Base-by-base conservation (phyloP, 2,797 vertebrate species). In the Huso huso region DNA sequence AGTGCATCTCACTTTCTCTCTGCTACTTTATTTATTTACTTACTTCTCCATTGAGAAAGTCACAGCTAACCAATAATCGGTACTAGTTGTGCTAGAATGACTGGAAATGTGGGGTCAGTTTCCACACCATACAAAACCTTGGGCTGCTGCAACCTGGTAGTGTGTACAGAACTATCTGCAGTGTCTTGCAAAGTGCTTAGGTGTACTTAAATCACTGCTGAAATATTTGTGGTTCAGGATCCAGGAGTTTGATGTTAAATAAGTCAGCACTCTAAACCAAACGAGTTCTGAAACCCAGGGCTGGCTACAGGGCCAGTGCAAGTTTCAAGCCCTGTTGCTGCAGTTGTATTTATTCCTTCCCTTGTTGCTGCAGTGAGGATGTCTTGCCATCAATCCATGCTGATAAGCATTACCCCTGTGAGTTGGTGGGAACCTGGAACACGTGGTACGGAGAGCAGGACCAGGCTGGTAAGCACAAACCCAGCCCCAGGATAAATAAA, bases 361-460 rank as follows among this genome's bases (percentile, higher is more conserved):
- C 83, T 86, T 78, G 80, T 84, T 80, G 87, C 83, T 75, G 84
- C 81, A 99, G 96, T 85, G 91, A 95, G 86, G 93, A 95, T 66
- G 90, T 97, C 74, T 83, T 99, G 83, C 93, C 94, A 79, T 93
- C 93, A 76, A 93, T 99, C 86, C 93, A 98, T 70, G 89, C 89
- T 79, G 93, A 93, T 84, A 92, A 93, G 80, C 89, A 92, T 74
- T 99, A 97, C 82, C 96, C 96, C 70, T 98, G 96, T 89, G 90
- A 96, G 80, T 88, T 98, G 88, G 96, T 98, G 89, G 96, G 96
- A 70, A 98, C 95, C 65, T 99, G 96, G 96, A 99, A 99, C 82
- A 99, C 96, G 75, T 99, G 96, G 96, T 98, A 99, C 81, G 96
- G 96, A 86, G 96, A 99, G 80, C 96, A 99, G 76, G 96, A 99